Evolutionary conservation across 2,113 vertebrate species (phyloP).

Genomic region (Erpornis zantholeuca): DNA sequence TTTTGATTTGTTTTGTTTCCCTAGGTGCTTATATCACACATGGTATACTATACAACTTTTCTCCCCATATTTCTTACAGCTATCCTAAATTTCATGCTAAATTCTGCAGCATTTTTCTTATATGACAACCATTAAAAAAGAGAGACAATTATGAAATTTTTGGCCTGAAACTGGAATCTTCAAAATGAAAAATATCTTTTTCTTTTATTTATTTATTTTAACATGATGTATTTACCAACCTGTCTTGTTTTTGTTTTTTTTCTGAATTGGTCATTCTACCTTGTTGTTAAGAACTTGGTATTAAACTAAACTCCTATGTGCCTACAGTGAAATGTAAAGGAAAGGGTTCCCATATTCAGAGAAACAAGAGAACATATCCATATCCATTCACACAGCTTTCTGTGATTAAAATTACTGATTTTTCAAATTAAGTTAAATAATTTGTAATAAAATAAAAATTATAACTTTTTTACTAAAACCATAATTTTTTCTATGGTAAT

Average conservation of each 20-base stretch:
- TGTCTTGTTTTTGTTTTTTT: background rate
- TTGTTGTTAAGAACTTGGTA: background rate
- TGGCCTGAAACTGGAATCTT: background rate
- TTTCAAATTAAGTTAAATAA: background rate
- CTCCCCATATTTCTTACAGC: background rate
- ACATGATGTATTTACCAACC: background rate
- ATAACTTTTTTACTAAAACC: background rate
- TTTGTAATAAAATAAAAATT: background rate
- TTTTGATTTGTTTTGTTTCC: background rate
- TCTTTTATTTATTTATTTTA: background rate
- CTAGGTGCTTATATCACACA: rapidly evolving
- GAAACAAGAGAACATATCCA: background rate
- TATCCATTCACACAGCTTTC: background rate
- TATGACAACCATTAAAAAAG: background rate
- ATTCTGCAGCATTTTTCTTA: background rate
- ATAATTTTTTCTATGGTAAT: background rate
- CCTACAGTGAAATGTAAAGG: background rate
- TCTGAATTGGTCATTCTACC: background rate
- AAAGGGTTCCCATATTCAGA: background rate
- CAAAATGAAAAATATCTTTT: background rate
- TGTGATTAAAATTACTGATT: background rate
- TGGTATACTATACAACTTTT: rapidly evolving
- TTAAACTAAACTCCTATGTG: background rate
- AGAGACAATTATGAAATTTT: background rate
- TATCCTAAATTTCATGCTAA: background rate